Evolutionary conservation across 23 tunicate genomes (phyloP).

Genomic region (Oikopleura vanhoeffeni): DNA sequence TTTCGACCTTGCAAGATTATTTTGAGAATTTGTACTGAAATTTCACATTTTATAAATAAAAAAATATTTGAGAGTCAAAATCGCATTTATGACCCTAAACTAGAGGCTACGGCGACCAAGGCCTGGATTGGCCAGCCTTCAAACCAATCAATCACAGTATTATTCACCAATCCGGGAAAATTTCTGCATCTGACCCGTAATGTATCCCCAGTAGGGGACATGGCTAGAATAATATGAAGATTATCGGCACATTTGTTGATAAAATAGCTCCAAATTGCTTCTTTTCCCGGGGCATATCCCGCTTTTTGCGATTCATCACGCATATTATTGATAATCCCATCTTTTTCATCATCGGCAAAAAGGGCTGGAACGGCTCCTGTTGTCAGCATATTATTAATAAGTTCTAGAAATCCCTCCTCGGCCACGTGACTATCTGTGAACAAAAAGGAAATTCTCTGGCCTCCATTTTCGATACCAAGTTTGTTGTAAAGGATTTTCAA

Average conservation of each 20-base stretch:
- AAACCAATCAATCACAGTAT: slow-evolving; percentile 93
- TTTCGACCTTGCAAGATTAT: too few species aligned
- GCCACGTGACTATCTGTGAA: slow-evolving; percentile 99
- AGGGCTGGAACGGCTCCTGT: slow-evolving; percentile 97
- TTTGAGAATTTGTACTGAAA: too few species aligned
- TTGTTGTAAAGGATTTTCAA: slow-evolving; percentile 80
- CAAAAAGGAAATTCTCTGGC: slow-evolving; percentile 52
- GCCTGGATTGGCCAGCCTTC: slow-evolving; percentile 99
- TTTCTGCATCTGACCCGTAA: slow-evolving; percentile 92
- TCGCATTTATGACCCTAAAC: too few species aligned
- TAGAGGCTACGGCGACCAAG: slow-evolving; percentile 71
- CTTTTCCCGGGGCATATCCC: slow-evolving; percentile 97
- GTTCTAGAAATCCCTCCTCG: slow-evolving; percentile 96
- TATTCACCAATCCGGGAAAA: slow-evolving; percentile 98
- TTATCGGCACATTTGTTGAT: slow-evolving; percentile 75
- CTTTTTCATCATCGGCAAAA: slow-evolving; percentile 91
- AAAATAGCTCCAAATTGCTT: slow-evolving; percentile 89
- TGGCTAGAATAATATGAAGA: slow-evolving; percentile 79
- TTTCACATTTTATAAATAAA: too few species aligned
- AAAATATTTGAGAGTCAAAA: too few species aligned
- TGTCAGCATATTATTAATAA: slow-evolving; percentile 96
- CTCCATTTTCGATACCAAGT: slow-evolving; percentile 66
- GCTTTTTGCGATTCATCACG: slow-evolving; percentile 69
- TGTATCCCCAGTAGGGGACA: slow-evolving; percentile 91
- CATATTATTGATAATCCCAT: slow-evolving; percentile 69